phyloP scores from a whole-genome alignment of 2,888 invertebrate species.

The Unio pictorum region DNA sequence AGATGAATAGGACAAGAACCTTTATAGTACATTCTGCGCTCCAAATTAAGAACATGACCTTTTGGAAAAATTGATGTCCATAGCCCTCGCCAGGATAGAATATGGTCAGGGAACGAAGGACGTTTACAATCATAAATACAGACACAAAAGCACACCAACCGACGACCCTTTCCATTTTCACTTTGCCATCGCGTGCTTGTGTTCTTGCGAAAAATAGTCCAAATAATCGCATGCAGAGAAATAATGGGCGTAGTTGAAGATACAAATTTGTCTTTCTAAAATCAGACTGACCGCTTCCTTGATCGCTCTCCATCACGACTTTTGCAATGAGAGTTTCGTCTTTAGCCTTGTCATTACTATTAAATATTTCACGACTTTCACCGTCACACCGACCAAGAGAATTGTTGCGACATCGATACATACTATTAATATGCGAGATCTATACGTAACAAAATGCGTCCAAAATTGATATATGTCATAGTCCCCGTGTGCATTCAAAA shows the following conservation, averaged over 20 bases:
- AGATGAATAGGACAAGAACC: conserved; percentile 18
- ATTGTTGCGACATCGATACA: no score
- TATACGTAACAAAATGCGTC: no score
- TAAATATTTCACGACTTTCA: no score
- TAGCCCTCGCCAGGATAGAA: conserved; percentile 28
- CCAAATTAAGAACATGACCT: conserved; percentile 43
- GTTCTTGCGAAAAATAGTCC: conserved; percentile 30
- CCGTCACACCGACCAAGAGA: no score
- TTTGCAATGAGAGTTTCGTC: no score
- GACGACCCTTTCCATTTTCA: conserved; percentile 16
- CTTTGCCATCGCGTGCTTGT: conserved; percentile 7
- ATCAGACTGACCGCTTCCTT: neutral
- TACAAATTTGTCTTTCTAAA: conserved; percentile 10
- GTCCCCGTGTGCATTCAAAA: no score
- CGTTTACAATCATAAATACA: conserved; percentile 21
- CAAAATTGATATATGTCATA: no score
- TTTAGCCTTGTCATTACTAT: no score
- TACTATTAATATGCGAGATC: no score
- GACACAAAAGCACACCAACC: conserved; percentile 25
- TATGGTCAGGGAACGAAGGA: conserved; percentile 28
- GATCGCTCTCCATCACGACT: no score
- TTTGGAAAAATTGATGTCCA: conserved; percentile 44
- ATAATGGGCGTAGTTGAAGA: conserved; percentile 24
- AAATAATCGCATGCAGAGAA: conserved; percentile 28
- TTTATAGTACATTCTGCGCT: conserved; percentile 35